Conservation (phyloP, 1,140 invertebrate species). For the Neodiprion virginianus region DNA sequence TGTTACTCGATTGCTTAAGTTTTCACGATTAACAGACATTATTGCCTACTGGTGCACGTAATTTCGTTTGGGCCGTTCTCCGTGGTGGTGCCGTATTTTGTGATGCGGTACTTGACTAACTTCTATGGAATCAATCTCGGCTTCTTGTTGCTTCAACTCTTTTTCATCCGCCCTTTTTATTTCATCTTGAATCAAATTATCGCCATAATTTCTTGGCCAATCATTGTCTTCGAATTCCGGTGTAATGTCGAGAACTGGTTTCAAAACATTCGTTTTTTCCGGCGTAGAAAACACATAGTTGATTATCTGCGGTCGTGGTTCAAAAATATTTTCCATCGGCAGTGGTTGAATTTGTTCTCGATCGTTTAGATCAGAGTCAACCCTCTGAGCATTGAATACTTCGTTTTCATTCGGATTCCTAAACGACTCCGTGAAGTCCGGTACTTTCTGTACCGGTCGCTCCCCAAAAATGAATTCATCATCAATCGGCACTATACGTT, state of each 20-base stretch:
- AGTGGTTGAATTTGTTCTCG: neutral
- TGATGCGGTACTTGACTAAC: constrained; percentile 43
- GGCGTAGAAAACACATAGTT: constrained; percentile 40
- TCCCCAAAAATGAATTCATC: neutral
- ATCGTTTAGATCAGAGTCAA: neutral
- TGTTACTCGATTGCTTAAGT: too few species aligned
- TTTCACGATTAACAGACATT: too few species aligned
- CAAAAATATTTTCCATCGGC: constrained; percentile 39
- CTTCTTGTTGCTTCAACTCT: constrained; percentile 17
- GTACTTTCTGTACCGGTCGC: neutral
- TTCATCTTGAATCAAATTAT: constrained; percentile 31
- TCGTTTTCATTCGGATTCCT: neutral
- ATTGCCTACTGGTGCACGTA: constrained; percentile 25
- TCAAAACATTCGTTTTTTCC: neutral
- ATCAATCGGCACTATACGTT: constrained; percentile 5
- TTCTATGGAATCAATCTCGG: constrained; percentile 40
- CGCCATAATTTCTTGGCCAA: constrained; percentile 26
- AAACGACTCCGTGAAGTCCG: neutral
- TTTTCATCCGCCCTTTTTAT: constrained; percentile 19
- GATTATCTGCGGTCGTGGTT: constrained; percentile 43
- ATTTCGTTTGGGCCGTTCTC: constrained; percentile 37
- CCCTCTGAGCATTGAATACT: neutral
- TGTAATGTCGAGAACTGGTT: neutral
- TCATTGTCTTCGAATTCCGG: neutral
- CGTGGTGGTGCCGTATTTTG: constrained; percentile 49